phyloP scores from a whole-genome alignment of 2,797 vertebrate species.

The Uromys caudimaculatus region DNA sequence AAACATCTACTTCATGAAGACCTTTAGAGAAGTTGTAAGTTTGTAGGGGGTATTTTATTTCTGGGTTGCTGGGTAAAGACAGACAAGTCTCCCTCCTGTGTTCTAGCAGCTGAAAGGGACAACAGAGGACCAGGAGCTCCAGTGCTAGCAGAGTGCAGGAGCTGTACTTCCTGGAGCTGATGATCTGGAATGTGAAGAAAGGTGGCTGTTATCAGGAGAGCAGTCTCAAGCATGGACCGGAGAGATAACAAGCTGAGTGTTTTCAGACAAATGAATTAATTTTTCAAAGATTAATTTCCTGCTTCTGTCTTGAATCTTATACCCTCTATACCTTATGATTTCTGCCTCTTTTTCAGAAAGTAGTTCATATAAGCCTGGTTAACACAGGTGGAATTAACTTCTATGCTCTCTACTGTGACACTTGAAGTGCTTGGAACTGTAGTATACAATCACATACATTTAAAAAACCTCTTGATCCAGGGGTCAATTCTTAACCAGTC shows the following conservation, averaged over 20 bases:
- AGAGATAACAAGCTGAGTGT: neutral
- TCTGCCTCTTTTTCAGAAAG: neutral
- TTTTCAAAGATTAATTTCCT: slow-evolving; percentile 2
- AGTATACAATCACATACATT: neutral
- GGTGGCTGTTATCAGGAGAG: neutral
- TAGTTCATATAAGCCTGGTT: neutral
- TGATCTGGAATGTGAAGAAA: neutral
- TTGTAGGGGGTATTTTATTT: neutral
- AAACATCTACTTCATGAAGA: neutral
- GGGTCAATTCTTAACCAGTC: neutral
- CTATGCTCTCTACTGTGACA: neutral
- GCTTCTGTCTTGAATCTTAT: neutral
- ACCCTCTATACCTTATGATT: neutral
- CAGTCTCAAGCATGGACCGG: neutral
- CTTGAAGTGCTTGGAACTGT: neutral
- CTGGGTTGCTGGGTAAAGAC: rapidly evolving
- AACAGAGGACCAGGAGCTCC: rapidly evolving
- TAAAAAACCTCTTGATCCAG: neutral
- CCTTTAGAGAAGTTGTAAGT: neutral
- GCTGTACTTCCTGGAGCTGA: neutral
- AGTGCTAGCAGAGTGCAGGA: neutral
- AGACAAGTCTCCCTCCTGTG: rapidly evolving
- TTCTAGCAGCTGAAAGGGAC: rapidly evolving
- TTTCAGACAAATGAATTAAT: neutral
- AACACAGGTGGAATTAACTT: neutral